phyloP scores from a whole-genome alignment of 1,140 invertebrate species.

The Drosophila takahashii region DNA sequence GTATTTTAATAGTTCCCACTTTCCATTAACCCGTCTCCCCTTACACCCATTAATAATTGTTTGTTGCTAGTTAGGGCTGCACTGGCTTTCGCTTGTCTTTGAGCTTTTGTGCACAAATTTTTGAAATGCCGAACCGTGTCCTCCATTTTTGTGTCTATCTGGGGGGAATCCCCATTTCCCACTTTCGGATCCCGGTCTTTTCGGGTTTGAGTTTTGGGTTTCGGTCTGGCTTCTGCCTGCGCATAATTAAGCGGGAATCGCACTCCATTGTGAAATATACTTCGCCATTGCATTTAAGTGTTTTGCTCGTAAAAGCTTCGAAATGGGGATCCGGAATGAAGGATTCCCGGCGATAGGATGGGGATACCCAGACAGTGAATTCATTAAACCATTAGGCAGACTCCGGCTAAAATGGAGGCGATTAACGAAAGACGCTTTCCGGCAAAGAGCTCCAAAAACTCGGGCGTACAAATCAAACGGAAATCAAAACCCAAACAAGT shows the following conservation, averaged over 20 bases:
- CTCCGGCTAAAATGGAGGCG: constrained; percentile 31
- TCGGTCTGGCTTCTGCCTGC: constrained; percentile 43
- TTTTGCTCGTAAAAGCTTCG: constrained; percentile 45
- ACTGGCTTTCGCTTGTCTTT: constrained; percentile 53
- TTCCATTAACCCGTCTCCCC: background rate
- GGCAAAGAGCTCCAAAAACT: constrained; percentile 9
- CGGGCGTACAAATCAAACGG: constrained; percentile 49
- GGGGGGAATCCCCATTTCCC: background rate
- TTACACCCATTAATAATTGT: constrained; percentile 53
- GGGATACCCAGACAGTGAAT: constrained; percentile 36
- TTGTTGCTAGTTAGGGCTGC: constrained; percentile 49
- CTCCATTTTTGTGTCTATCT: constrained; percentile 14
- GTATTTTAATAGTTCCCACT: background rate
- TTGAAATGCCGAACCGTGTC: constrained; percentile 49
- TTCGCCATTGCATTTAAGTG: constrained; percentile 61
- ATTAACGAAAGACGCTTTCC: constrained; percentile 52
- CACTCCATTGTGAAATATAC: constrained; percentile 51
- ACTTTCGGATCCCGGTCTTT: constrained; percentile 4
- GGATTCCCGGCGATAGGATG: background rate
- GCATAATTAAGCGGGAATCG: constrained; percentile 68
- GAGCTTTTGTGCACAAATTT: constrained; percentile 52
- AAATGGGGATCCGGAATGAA: constrained; percentile 2
- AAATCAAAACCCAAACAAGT: constrained; percentile 65
- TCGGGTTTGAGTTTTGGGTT: constrained; percentile 5
- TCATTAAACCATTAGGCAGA: constrained; percentile 66